Base-by-base conservation (phyloP, 2,113 vertebrate species). In the Myrmophylax atrothorax region DNA sequence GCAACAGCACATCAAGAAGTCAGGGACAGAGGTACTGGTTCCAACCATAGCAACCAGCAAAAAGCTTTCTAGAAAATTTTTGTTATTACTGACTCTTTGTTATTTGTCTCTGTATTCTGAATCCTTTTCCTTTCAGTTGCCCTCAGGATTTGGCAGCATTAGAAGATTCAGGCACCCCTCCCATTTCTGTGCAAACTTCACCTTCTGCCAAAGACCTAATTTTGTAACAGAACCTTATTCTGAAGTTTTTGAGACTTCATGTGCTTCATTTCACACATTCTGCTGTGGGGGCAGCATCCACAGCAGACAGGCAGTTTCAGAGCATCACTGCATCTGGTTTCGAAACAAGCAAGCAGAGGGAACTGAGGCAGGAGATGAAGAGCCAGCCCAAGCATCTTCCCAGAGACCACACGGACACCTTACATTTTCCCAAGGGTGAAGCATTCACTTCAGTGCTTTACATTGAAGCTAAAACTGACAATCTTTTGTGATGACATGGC, bases 311-410 rank as follows among this genome's bases (percentile, higher is more conserved):
- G 33, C 23, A 70, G 28, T 9, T 75, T 53, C 75, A 37, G 19
- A 50, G 8, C 44, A 31, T 35, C 25, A 4, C 1, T 3, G 3
- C 9, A 11, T n/a, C 40, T 77, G 74, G 12, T 59, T 31, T 55
- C 0, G 0, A 59, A 47, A 49, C 1, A 2, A 67, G 24, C 0
- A 2, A 14, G 7, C 3, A 2, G 28, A 50, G 14, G 40, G 35
- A 92, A 52, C 20, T 1, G 3, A 37, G 40, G 18, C 35, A 76
- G 53, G 6, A 38, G 31, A 44, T n/a, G 25, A 26, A 87, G 38
- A 74, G 40, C 16, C 42, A 67, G 23, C 1, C 0, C 49, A 69
- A 89, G 50, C 12, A 31, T 58, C 42, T 40, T 77, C 28, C 19
- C 19, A 58, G 10, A 1, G 7, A 37, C 23, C 31, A 15, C 33